A percentile compares a stretch with the other conserved stretches of the same genome.
These are phyloP conservation scores for Neoitamus cyanurus DNA, from an alignment of 2,888 invertebrate species.

Conservation along the genomic window DNA sequence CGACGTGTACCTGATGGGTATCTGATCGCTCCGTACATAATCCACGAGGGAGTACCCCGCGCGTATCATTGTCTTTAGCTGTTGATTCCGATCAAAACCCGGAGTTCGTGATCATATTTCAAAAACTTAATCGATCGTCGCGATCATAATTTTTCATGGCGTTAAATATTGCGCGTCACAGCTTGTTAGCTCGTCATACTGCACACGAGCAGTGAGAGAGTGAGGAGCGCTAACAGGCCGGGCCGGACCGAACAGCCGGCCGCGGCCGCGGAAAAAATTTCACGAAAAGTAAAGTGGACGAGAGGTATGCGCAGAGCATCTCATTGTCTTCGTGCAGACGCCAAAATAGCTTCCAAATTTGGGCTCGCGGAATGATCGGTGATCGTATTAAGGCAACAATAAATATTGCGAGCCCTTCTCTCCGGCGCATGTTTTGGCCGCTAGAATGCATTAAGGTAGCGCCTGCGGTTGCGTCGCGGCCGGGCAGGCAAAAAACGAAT, in stretches of 20 bases:
- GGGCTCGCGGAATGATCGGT: slow-evolving; percentile 48
- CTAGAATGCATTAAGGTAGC: slow-evolving; percentile 47
- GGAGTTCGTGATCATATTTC: slow-evolving; percentile 57
- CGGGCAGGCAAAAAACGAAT: neutral
- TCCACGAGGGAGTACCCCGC: slow-evolving; percentile 14
- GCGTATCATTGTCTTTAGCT: slow-evolving; percentile 36
- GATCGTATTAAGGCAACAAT: slow-evolving; percentile 51
- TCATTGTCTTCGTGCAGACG: slow-evolving; percentile 45
- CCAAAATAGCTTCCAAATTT: slow-evolving; percentile 51
- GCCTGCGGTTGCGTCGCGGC: slow-evolving; percentile 36
- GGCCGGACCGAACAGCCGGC: neutral
- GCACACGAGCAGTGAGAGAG: slow-evolving; percentile 33
- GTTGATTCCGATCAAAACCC: slow-evolving; percentile 49
- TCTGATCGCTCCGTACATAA: slow-evolving; percentile 10
- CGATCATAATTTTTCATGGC: slow-evolving; percentile 63
- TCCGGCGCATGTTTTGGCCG: slow-evolving; percentile 36
- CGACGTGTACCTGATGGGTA: slow-evolving; percentile 20
- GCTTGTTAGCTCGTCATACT: slow-evolving; percentile 57
- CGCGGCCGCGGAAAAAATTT: neutral
- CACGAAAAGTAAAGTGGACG: slow-evolving; percentile 13
- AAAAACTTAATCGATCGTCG: slow-evolving; percentile 59
- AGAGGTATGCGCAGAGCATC: slow-evolving; percentile 27
- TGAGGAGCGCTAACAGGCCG: slow-evolving; percentile 25
- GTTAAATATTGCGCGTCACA: slow-evolving; percentile 62
- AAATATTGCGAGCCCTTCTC: slow-evolving; percentile 38